Evolutionary conservation across 1,140 invertebrate genomes (phyloP), one percentile per base, ranked within the genome.

Genomic region (Penaeus indicus): DNA sequence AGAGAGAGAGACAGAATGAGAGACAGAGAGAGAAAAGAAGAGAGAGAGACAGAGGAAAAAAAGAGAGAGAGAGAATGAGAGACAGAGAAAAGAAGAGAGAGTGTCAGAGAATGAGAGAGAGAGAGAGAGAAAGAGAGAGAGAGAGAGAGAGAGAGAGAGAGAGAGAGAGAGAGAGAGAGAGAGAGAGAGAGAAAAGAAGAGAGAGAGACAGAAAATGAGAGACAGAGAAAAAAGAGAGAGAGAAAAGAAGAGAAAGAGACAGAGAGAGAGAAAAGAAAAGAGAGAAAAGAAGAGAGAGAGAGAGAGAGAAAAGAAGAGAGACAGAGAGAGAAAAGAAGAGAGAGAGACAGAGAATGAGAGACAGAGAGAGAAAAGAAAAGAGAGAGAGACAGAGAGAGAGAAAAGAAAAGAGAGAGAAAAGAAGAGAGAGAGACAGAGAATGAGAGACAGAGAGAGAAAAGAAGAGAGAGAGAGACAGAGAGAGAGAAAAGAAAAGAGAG

Each of bases 61-160:
- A 64, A n/a, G 63, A 64, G 63, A n/a, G n/a, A n/a, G 63, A 64
- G 63, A n/a, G n/a, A n/a, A n/a, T 18, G 63, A n/a, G n/a, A n/a
- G n/a, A n/a, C n/a, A n/a, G n/a, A n/a, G n/a, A n/a, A n/a, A n/a
- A n/a, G n/a, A n/a, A n/a, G n/a, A n/a, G 63, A 64, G 63, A n/a
- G n/a, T 16, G 63, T 18, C 16, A n/a, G n/a, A n/a, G 63, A 64
- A n/a, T 16, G n/a, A 64, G 63, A n/a, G n/a, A n/a, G 63, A 64
- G 63, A n/a, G n/a, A 64, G 63, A n/a, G 16, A 64, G 63, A 64
- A 18, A 64, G 63, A 64, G 63, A 64, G 63, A 64, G 63, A 64
- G 63, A 64, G 63, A 64, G 63, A 64, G n/a, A 64, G 63, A 64
- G 63, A 64, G 63, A 64, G 63, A 64, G 63, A 64, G 63, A 64